These are phyloP conservation scores for Coptodon bakossiorum DNA, from an alignment of 2,113 vertebrate genomes.

Conservation along the genomic window DNA sequence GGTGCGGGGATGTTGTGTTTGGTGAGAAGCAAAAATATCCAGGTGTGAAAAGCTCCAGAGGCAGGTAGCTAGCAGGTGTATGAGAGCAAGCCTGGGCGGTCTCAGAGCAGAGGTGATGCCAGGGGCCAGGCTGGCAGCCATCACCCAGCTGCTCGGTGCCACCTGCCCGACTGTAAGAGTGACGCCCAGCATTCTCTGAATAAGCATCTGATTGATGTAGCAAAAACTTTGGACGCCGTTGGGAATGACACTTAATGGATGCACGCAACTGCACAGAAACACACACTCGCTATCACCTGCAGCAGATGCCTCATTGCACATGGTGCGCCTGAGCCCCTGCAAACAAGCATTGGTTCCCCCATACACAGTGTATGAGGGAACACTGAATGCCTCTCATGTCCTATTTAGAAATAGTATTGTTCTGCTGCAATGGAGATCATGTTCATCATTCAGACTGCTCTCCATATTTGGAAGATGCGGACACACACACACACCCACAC, in stretches of 20 bases:
- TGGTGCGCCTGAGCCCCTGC: not conserved
- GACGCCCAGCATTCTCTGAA: conserved; percentile 22
- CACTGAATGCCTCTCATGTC: conserved; percentile 55
- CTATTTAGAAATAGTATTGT: conserved; percentile 63
- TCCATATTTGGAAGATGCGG: conserved; percentile 22
- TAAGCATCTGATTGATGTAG: conserved; percentile 59
- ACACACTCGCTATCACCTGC: conserved; percentile 25
- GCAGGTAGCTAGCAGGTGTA: conserved; percentile 47
- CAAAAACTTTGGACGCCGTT: conserved; percentile 6
- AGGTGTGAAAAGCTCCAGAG: conserved; percentile 46
- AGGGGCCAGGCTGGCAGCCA: conserved; percentile 33
- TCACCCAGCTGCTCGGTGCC: conserved; percentile 53
- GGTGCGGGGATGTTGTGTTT: conserved; percentile 22
- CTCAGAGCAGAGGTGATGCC: conserved; percentile 51
- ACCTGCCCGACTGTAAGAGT: conserved; percentile 39
- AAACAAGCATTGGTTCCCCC: conserved; percentile 20
- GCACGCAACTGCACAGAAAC: not conserved
- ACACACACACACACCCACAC: not conserved
- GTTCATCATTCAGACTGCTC: conserved; percentile 53
- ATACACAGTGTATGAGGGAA: conserved; percentile 15
- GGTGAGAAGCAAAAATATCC: conserved; percentile 22
- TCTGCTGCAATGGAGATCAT: conserved; percentile 56
- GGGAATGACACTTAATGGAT: conserved; percentile 2
- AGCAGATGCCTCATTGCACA: conserved; percentile 50
- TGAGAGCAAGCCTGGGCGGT: conserved; percentile 18